phyloP scores from a whole-genome alignment of 1,140 invertebrate genomes.

The Bradysia coprophila region DNA sequence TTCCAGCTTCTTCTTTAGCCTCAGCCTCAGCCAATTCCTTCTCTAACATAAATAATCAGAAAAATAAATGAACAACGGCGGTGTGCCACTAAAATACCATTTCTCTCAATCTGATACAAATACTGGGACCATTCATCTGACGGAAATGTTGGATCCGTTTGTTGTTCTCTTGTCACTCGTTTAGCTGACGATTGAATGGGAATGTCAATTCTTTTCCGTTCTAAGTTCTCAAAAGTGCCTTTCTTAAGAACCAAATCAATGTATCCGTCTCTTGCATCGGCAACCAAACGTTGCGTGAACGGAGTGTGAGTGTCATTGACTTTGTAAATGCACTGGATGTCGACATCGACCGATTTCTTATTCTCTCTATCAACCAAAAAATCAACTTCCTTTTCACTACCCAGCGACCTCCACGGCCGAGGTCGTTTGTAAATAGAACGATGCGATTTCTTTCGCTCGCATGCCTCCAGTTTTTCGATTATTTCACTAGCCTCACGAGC shows the following conservation, averaged over 20 bases:
- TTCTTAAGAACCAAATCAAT: conserved; percentile 36
- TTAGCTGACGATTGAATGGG: conserved; percentile 28
- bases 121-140: conserved; percentile 46
- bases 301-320: conserved; percentile 15
- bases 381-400: conserved; percentile 42
- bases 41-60: too few relatives aligned
- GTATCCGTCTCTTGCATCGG: conserved; percentile 41
- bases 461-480: conserved; percentile 33
- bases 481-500: conserved; percentile 29
- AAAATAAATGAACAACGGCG: too few relatives aligned
- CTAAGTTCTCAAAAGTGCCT: conserved; percentile 34
- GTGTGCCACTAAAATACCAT: too few relatives aligned
- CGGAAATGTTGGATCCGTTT: conserved; percentile 41
- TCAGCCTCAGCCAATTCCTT: conserved; percentile 13
- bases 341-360: conserved; percentile 37
- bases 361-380: conserved; percentile 27
- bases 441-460: conserved; percentile 38
- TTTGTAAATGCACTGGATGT: conserved; percentile 35
- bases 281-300: conserved; percentile 27
- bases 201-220: conserved; percentile 29
- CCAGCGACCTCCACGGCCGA: conserved; percentile 35
- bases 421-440: conserved; percentile 38
- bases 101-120: conserved; percentile 24
- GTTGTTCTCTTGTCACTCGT: conserved; percentile 27
- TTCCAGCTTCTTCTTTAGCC: conserved; percentile 11